phyloP scores from a whole-genome alignment of 2,113 vertebrate species.

The Oncorhynchus gorbuscha region DNA sequence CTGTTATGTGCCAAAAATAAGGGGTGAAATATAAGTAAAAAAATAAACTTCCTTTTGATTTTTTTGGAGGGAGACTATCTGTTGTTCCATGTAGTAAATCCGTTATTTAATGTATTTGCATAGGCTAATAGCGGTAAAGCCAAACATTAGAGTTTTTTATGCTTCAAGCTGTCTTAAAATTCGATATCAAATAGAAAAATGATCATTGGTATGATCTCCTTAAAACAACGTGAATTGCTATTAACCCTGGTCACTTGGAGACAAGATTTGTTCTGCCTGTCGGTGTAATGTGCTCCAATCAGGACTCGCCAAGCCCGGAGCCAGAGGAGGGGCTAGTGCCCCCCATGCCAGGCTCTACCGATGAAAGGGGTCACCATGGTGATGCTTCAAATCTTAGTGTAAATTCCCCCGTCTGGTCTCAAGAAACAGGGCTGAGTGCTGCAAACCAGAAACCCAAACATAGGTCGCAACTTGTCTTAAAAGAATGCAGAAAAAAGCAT shows the following conservation, averaged over 20 bases:
- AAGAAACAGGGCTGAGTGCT: background rate
- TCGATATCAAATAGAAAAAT: too few relatives aligned
- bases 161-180: too few relatives aligned
- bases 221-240: slow-evolving; percentile 25
- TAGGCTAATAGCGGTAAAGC: too few relatives aligned
- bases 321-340: background rate
- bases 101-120: too few relatives aligned
- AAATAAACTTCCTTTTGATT: too few relatives aligned
- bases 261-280: slow-evolving; percentile 42
- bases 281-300: slow-evolving; percentile 51
- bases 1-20: too few relatives aligned
- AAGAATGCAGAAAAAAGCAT: background rate
- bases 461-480: slow-evolving; percentile 12
- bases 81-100: too few relatives aligned
- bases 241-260: slow-evolving; percentile 39
- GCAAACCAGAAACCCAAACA: background rate
- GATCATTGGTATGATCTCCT: too few relatives aligned
- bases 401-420: background rate
- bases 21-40: too few relatives aligned
- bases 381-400: background rate
- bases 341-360: background rate
- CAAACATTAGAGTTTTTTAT: too few relatives aligned
- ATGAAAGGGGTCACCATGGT: background rate
- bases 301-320: slow-evolving; percentile 22
- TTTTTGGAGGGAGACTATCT: too few relatives aligned